Evolutionary conservation across 2,888 invertebrate species (phyloP).

Genomic region (Cheilosia pagana): DNA sequence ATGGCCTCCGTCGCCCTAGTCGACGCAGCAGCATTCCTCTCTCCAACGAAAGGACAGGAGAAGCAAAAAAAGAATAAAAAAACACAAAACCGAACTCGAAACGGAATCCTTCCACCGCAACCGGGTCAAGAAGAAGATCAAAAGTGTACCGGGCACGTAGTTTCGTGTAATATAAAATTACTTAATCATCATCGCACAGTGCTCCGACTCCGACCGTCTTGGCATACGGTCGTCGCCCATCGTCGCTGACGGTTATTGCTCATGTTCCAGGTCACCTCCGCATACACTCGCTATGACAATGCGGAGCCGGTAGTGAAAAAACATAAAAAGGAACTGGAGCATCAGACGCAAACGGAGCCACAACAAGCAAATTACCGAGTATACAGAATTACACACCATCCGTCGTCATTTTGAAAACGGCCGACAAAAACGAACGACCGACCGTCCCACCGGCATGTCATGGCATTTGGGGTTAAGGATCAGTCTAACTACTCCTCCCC

Average conservation of each 20-base stretch:
- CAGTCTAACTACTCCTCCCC: slow-evolving; percentile 31
- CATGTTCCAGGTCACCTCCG: slow-evolving; percentile 18
- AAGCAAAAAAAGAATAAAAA: slow-evolving; percentile 2
- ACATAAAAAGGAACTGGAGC: slow-evolving; percentile 33
- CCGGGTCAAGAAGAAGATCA: slow-evolving; percentile 73
- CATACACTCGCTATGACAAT: slow-evolving; percentile 46
- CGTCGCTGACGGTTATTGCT: slow-evolving; percentile 13
- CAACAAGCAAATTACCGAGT: slow-evolving; percentile 68
- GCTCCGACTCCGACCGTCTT: slow-evolving; percentile 28
- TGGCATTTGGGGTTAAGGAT: slow-evolving; percentile 63
- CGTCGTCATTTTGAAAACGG: slow-evolving; percentile 16
- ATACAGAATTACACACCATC: slow-evolving; percentile 62
- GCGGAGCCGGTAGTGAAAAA: slow-evolving; percentile 31
- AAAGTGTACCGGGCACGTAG: slow-evolving; percentile 72
- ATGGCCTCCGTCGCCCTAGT: slow-evolving; percentile 20
- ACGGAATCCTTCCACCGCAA: slow-evolving; percentile 66
- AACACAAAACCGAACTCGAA: slow-evolving; percentile 18
- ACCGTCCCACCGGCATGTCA: slow-evolving; percentile 41
- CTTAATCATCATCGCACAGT: slow-evolving; percentile 72
- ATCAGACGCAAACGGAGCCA: slow-evolving; percentile 56
- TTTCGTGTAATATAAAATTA: slow-evolving; percentile 73
- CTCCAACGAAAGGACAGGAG: background rate
- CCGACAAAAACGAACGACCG: background rate
- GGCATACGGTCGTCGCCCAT: slow-evolving; percentile 21
- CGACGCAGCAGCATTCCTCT: slow-evolving; percentile 18